Conservation (phyloP, 2,113 vertebrate genomes). For the Orientallactaga bullata region DNA sequence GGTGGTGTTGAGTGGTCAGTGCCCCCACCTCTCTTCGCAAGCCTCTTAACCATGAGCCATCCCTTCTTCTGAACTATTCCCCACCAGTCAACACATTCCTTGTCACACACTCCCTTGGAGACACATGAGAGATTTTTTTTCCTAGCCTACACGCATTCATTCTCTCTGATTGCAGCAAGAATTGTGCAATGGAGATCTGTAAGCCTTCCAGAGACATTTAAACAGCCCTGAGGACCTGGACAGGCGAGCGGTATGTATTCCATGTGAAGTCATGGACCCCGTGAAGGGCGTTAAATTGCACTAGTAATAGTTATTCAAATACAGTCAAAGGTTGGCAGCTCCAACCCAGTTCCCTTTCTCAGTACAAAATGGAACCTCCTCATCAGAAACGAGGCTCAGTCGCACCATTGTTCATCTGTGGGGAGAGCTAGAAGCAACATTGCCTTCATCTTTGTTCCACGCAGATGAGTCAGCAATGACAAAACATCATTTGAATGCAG, state of each 20-base stretch:
- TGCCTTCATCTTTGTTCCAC: neutral
- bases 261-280: neutral
- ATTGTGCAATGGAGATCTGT: neutral
- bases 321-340: neutral
- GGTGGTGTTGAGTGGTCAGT: neutral
- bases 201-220: neutral
- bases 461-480: neutral
- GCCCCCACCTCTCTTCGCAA: neutral
- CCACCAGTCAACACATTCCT: conserved; percentile 41
- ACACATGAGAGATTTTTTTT: neutral
- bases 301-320: neutral
- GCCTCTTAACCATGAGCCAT: neutral
- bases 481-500: neutral
- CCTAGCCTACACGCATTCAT: neutral
- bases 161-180: conserved; percentile 32
- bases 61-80: conserved; percentile 18
- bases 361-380: neutral
- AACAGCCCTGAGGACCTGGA: neutral
- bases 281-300: neutral
- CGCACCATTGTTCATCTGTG: neutral
- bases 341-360: neutral
- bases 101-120: neutral
- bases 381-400: neutral
- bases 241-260: neutral
- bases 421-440: neutral